These are phyloP conservation scores for Drosophila guanche DNA, from an alignment of 1,140 invertebrate genomes.

Conservation along the genomic window DNA sequence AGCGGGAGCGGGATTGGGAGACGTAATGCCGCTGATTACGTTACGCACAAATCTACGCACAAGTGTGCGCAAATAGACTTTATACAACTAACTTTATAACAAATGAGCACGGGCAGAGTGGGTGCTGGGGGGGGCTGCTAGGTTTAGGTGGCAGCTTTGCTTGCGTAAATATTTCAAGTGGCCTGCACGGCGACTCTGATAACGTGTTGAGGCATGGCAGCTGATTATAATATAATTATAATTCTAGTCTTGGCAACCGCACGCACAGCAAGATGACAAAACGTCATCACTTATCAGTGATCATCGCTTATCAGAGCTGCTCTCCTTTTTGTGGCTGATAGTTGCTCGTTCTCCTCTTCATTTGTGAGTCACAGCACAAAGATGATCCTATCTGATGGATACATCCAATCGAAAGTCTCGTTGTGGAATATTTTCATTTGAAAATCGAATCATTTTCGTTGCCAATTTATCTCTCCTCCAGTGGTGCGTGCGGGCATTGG, in stretches of 20 bases:
- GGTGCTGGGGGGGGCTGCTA: not conserved
- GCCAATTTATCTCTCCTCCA: too few relatives aligned
- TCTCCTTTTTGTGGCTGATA: too few relatives aligned
- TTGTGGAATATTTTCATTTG: too few relatives aligned
- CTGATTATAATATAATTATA: conserved; percentile 60
- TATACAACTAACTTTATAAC: conserved; percentile 54
- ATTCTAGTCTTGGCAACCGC: conserved; percentile 52
- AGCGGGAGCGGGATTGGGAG: too few relatives aligned
- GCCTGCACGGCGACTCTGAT: conserved; percentile 11
- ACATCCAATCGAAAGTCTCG: too few relatives aligned
- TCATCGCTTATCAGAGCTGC: not conserved
- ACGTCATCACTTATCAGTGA: conserved; percentile 41
- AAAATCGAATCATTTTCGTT: too few relatives aligned
- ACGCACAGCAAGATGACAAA: conserved; percentile 22
- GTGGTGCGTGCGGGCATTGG: too few relatives aligned
- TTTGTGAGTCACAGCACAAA: too few relatives aligned
- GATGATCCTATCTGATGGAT: too few relatives aligned
- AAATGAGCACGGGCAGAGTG: conserved; percentile 2
- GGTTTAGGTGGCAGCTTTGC: conserved; percentile 1
- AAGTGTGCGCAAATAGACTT: conserved; percentile 42
- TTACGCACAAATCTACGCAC: conserved; percentile 42
- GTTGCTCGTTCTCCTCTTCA: too few relatives aligned
- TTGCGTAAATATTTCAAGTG: conserved; percentile 59
- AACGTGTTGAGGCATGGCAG: conserved; percentile 21
- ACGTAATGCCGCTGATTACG: conserved; percentile 22